Evolutionary conservation across 2,888 invertebrate genomes (phyloP), one percentile per base, ranked within the genome.

Genomic region (Drosophila leonis): DNA sequence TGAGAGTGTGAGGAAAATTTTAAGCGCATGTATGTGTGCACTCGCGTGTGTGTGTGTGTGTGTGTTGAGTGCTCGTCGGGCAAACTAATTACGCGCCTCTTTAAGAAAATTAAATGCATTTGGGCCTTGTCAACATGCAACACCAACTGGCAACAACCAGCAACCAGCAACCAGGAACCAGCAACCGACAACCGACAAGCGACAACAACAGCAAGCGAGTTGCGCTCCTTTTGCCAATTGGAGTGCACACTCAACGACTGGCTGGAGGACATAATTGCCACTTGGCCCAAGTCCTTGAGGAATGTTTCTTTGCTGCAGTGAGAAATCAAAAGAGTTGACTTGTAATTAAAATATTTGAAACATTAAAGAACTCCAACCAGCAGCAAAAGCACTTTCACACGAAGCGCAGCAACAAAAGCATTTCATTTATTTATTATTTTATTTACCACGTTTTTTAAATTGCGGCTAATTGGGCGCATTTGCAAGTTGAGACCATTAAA

Each of bases 91-190:
- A 85, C 74, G 85, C 85, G 90, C 74, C 77, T 82, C 82, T 84
- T 90, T 80, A 82, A 84, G 90, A 88, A 90, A 90, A 85, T 85
- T 88, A 90, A 88, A 90, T 85, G 88, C 90, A 90, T 85, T 85
- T 86, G 77, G 82, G 82, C 74, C 79, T 78, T 82, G 85, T 70
- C 88, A 87, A 80, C 80, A 72, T 57, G 72, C 82, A 80, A 75
- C 78, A 68, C 62, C 79, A 79, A 52, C 59, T 42, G 41, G 61
- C 75, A 77, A 66, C 68, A 42, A 37, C 37, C 59, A 18, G 24
- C 68, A 68, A 24, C 42, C 54, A 7, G 20, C 72, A 59, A n/a
- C n/a, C n/a, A n/a, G n/a, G n/a, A 62, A 42, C 48, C 18, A 1
- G 52, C 68, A 37, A 37, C 35, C 59, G 15, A 20, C 63, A 75